Evolutionary conservation across 2,888 invertebrate species (phyloP), one percentile per base, ranked within the genome.

Genomic region (Hesperia comma): DNA sequence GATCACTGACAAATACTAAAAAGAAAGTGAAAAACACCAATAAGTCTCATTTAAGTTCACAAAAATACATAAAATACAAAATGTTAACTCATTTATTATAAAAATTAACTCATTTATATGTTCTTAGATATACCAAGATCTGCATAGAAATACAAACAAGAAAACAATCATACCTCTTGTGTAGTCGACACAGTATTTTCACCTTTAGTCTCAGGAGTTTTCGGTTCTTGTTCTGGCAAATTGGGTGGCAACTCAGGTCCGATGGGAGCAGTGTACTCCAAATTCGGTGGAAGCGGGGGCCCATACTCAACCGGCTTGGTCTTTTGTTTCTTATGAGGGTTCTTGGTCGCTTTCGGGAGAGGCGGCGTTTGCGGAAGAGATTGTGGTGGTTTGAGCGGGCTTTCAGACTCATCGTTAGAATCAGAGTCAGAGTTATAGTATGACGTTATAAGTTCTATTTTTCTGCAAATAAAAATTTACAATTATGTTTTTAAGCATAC

Each of bases 391-490:
- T 82, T 84, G 0, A 73, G 72, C 3, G 86, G 82, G 57, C 73
- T 82, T 10, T 87, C 87, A 0, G 80, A 64, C 72, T 93, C 93
- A 51, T 93, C 91, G 61, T 94, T 93, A 0, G 93, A 93, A 61
- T 93, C 94, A 0, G 94, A 94, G 63, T 93, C 93, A 0, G 93
- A 93, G 72, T 93, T 87, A 77, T 90, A 86, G 73, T 90, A 94
- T 32, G 94, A 94, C 19, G 94, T 94, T 64, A 94, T 94, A 49
- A 94, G 78, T 81, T 94, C 94, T 72, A 94, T 94, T 88, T 92
- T 94, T 67, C 94, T 94, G 86, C 19, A 63, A 83, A 80, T 66
- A 64, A 69, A 26, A 46, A 14, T 6, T 17, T 26, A 26, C 5
- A 26, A 5, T n/a, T n/a, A 5, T 26, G 26, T 26, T 26, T 60